A percentile compares a stretch with the other conserved stretches of the same genome.
These are phyloP conservation scores for Anagyrus pseudococci DNA, from an alignment of 2,888 invertebrate species.

Conservation along the genomic window DNA sequence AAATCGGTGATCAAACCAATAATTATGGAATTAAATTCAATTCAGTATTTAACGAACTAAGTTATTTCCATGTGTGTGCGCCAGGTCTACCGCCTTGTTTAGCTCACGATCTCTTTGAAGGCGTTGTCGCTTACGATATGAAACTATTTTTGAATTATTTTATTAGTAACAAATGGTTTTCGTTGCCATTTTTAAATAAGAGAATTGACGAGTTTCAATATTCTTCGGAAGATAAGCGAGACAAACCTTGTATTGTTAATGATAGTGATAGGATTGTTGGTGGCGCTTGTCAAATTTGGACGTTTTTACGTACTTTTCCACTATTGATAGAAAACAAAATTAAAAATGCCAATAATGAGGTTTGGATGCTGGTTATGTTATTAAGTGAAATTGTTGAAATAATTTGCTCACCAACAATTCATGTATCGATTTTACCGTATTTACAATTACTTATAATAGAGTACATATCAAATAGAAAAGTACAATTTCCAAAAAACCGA, in stretches of 20 bases:
- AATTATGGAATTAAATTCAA: constrained; percentile 37
- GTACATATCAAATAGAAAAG: constrained; percentile 32
- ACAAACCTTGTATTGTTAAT: constrained; percentile 29
- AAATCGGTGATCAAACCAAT: background rate
- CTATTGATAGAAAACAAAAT: constrained; percentile 35
- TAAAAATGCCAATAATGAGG: constrained; percentile 8
- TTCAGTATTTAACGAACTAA: constrained; percentile 38
- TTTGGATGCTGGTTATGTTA: constrained; percentile 20
- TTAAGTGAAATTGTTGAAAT: constrained; percentile 42
- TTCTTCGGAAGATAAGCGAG: constrained; percentile 29
- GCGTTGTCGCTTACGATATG: constrained; percentile 31
- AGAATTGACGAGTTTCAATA: constrained; percentile 19
- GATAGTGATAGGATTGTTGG: constrained; percentile 10
- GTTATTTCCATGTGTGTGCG: constrained; percentile 36
- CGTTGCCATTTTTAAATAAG: too few species aligned
- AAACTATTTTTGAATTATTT: constrained; percentile 26
- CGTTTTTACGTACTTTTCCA: constrained; percentile 33
- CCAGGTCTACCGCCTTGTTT: constrained; percentile 40
- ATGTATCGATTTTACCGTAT: constrained; percentile 36
- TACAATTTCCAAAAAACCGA: constrained; percentile 22
- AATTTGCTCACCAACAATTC: constrained; percentile 37
- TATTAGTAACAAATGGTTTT: constrained; percentile 3
- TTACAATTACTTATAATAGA: constrained; percentile 32
- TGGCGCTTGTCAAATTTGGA: constrained; percentile 36
- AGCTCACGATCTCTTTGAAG: constrained; percentile 40